Evolutionary conservation across 2,113 vertebrate genomes (phyloP).

Genomic region (Pomatostomus ruficeps): DNA sequence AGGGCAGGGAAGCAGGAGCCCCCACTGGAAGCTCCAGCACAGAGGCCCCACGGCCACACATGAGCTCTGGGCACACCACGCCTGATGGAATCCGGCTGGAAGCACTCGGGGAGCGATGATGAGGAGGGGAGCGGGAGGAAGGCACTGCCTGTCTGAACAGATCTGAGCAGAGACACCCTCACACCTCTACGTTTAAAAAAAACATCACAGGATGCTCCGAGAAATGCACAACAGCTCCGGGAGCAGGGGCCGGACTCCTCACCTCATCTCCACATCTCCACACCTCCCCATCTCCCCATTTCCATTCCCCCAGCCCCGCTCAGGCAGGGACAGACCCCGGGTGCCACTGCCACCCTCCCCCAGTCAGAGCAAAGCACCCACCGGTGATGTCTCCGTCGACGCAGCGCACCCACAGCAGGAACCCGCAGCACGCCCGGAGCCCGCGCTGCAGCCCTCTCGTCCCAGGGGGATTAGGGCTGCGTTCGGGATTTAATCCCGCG

Average conservation of each 20-base stretch:
- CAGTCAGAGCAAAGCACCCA: not conserved
- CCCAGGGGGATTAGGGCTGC: not conserved
- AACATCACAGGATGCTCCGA: not conserved
- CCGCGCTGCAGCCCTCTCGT: not conserved
- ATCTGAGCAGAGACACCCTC: not conserved
- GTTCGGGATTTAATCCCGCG: slow-evolving; percentile 16
- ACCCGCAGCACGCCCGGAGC: rapidly evolving
- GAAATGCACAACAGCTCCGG: rapidly evolving
- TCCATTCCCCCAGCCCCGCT: rapidly evolving
- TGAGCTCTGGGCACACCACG: rapidly evolving
- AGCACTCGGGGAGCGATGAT: not conserved
- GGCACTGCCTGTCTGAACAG: not conserved
- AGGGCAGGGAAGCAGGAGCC: not conserved
- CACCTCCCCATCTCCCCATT: not conserved
- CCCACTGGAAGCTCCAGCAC: not conserved
- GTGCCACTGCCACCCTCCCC: not conserved
- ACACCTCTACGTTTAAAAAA: not conserved
- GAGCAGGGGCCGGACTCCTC: rapidly evolving
- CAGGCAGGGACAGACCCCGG: not conserved
- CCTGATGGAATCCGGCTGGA: rapidly evolving
- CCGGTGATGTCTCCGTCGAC: not conserved
- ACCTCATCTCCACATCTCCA: not conserved
- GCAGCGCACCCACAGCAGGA: rapidly evolving
- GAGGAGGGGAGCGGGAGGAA: not conserved
- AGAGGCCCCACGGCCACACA: rapidly evolving